Evolutionary conservation across 2,888 invertebrate species (phyloP).

Genomic region (Drosophila limbata): DNA sequence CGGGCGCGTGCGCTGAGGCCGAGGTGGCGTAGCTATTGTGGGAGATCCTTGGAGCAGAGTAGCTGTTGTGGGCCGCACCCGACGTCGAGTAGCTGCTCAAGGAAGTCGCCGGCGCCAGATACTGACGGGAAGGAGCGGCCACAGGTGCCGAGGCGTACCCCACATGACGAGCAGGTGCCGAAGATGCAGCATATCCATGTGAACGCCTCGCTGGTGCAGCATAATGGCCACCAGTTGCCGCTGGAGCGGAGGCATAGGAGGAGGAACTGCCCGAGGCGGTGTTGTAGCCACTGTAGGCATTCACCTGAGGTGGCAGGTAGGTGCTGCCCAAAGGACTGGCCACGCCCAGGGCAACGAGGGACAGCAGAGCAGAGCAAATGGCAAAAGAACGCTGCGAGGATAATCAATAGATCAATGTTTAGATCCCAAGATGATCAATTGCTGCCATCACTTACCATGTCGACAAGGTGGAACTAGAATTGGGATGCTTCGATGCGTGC

Average conservation of each 20-base stretch:
- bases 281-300: constrained; percentile 56
- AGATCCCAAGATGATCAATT: background rate
- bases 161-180: background rate
- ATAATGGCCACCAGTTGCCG: constrained; percentile 32
- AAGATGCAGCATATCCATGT: constrained; percentile 1
- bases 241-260: constrained; percentile 31
- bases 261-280: constrained; percentile 27
- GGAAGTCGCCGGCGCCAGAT: constrained; percentile 38
- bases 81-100: constrained; percentile 36
- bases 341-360: constrained; percentile 45
- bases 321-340: constrained; percentile 57
- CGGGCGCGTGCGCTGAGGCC: constrained; percentile 9
- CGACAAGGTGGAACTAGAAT: background rate
- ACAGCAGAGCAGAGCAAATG: constrained; percentile 42
- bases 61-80: constrained; percentile 17
- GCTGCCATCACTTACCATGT: constrained; percentile 60
- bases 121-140: constrained; percentile 45
- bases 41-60: constrained; percentile 16
- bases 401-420: background rate
- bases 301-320: constrained; percentile 68
- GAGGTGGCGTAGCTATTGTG: constrained; percentile 21
- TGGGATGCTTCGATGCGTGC: constrained; percentile 40
- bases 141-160: constrained; percentile 21
- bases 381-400: constrained; percentile 46
- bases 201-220: constrained; percentile 32